A percentile compares a stretch with the other conserved stretches of the same genome.
Evolutionary conservation across 1,140 invertebrate species (phyloP).

Genomic region (Eriosoma lanigerum): DNA sequence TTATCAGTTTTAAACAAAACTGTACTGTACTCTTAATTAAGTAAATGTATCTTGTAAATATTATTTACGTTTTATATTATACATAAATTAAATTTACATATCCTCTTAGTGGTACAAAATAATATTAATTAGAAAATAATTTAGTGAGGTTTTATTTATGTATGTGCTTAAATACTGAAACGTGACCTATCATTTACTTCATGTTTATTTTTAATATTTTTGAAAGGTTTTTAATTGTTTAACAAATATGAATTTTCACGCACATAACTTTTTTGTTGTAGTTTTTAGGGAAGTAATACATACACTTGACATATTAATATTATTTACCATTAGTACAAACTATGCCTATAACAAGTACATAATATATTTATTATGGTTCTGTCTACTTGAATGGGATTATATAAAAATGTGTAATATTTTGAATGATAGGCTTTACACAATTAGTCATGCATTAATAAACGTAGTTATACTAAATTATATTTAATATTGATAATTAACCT

Average conservation of each 20-base stretch:
- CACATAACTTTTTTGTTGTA: background rate
- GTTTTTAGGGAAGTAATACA: conserved; percentile 3
- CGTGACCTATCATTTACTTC: conserved; percentile 12
- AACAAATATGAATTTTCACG: conserved; percentile 4
- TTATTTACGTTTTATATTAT: background rate
- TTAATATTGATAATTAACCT: background rate
- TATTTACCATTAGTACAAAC: background rate
- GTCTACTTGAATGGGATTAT: background rate
- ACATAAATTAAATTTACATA: background rate
- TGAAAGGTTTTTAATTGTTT: conserved; percentile 27
- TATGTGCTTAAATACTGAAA: background rate
- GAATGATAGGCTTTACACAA: background rate
- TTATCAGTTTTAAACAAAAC: background rate
- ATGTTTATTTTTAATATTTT: conserved; percentile 1
- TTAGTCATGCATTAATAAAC: background rate
- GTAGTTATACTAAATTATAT: background rate
- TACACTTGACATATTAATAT: background rate
- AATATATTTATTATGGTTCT: background rate
- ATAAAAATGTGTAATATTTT: background rate
- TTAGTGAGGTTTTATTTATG: background rate
- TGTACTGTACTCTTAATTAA: background rate
- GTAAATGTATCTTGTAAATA: background rate
- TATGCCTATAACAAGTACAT: background rate
- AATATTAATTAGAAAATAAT: conserved; percentile 21
- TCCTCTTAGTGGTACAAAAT: background rate